These are phyloP conservation scores for Leucoraja ocellata DNA, from an alignment of 2,797 vertebrate genomes.

Conservation along the genomic window DNA sequence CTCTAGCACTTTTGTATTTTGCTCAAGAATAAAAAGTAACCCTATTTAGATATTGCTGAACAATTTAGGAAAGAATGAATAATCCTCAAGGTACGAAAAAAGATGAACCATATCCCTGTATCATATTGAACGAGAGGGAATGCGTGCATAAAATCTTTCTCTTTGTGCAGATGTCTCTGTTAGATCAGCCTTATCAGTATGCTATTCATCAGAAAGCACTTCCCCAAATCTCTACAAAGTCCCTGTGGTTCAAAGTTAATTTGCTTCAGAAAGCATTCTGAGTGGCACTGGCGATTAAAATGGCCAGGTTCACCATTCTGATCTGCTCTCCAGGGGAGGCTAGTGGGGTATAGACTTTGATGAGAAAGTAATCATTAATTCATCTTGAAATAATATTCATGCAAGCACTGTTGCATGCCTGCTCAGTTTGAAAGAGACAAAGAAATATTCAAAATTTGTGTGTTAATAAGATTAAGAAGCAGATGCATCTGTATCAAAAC, in stretches of 20 bases:
- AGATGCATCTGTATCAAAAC: not conserved
- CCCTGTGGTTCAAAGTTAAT: slow-evolving; percentile 20
- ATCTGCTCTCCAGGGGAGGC: slow-evolving; percentile 11
- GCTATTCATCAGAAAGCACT: slow-evolving; percentile 12
- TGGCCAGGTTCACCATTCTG: not conserved
- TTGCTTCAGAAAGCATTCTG: slow-evolving; percentile 20
- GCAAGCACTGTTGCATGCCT: slow-evolving; percentile 3
- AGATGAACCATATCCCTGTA: not conserved
- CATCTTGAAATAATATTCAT: slow-evolving; percentile 14
- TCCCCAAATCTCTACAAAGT: not conserved
- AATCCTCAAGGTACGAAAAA: not conserved
- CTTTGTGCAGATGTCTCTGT: not conserved
- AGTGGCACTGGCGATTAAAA: not conserved
- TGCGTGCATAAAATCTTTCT: not conserved
- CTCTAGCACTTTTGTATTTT: too few species aligned
- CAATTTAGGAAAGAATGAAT: not conserved
- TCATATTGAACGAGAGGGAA: not conserved
- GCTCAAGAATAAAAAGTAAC: too few species aligned
- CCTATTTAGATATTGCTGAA: not conserved
- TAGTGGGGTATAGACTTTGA: not conserved
- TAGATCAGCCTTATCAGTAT: slow-evolving; percentile 24
- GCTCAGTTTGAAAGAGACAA: not conserved
- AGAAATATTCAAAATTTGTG: not conserved
- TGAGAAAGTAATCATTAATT: slow-evolving; percentile 30
- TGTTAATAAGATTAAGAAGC: not conserved